phyloP scores from a whole-genome alignment of 1,140 invertebrate species.

The Cheumatopsyche charites region DNA sequence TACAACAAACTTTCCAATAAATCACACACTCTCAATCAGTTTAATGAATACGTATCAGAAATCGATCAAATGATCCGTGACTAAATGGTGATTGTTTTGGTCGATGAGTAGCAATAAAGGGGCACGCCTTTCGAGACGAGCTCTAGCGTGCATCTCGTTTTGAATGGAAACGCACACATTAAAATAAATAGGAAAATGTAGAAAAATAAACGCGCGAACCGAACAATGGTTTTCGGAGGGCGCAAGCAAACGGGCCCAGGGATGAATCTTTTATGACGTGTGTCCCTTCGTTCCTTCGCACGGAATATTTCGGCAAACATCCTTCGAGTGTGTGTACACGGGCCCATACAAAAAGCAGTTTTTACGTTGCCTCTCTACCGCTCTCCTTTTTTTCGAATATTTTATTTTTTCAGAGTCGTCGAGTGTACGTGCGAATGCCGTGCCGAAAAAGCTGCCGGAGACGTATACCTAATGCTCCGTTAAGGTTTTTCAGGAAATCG shows the following conservation, averaged over 20 bases:
- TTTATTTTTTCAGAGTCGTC: too few relatives aligned
- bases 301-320: slow-evolving; percentile 50
- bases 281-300: slow-evolving; percentile 7
- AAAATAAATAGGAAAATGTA: slow-evolving; percentile 5
- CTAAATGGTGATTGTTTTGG: background rate
- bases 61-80: background rate
- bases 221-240: slow-evolving; percentile 17
- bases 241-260: background rate
- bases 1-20: too few relatives aligned
- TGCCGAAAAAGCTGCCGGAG: too few relatives aligned
- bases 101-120: background rate
- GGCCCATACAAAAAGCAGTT: slow-evolving; percentile 44
- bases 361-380: slow-evolving; percentile 30
- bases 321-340: slow-evolving; percentile 48
- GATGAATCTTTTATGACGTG: slow-evolving; percentile 22
- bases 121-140: too few relatives aligned
- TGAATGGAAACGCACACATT: too few relatives aligned
- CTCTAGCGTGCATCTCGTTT: too few relatives aligned
- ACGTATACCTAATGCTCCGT: too few relatives aligned
- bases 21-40: too few relatives aligned
- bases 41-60: too few relatives aligned
- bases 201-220: slow-evolving; percentile 2
- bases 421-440: too few relatives aligned
- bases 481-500: too few relatives aligned
- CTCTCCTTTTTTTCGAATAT: background rate